Base-by-base conservation (phyloP, 2,888 invertebrate genomes). In the Stenodema calcarata region DNA sequence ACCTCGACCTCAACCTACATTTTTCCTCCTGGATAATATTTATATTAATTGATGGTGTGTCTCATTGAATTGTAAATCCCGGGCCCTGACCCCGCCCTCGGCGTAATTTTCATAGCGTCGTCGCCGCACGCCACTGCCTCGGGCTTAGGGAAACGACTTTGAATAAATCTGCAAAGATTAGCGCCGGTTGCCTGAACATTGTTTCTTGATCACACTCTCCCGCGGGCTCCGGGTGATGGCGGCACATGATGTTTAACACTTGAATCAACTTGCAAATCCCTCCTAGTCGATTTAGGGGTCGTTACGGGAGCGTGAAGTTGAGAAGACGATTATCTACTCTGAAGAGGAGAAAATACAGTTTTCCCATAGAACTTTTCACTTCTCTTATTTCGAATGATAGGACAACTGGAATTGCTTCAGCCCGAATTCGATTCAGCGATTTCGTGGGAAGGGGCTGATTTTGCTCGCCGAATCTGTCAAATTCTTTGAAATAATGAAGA, bases 141-240 rank as follows among this genome's bases (percentile, higher is more conserved):
- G 41, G 69, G 82, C 82, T 82, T 82, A 82, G 82, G 82, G 30
- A 62, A 82, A 82, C 82, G 82, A 82, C 82, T 82, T 82, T 82
- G 82, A 82, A 82, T 82, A 82, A 82, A 82, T 82, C 82, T 82
- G 41, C 82, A 82, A 82, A 54, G 69, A 82, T 82, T 82, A 82
- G 69, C 82, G 54, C 82, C 69, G 69, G n/a, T 41, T 82, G 18
- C 69, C 82, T 27, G 82, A 80, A 82, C 82, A 82, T 82, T 82
- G 82, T 82, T 82, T 82, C 69, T 82, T 42, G 41, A 82, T 62
- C 82, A 41, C n/a, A 42, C 82, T 69, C 23, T 18, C 12, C 18
- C 7, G 7, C 42, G 7, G 42, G 47, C 27, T 11, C 18, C 6
- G 70, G 69, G 23, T 69, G 35, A 30, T 42, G 41, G 41, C 82